Evolutionary conservation across 2,888 invertebrate species (phyloP), one percentile per base, ranked within the genome.

Genomic region (Pachydiplax longipennis): DNA sequence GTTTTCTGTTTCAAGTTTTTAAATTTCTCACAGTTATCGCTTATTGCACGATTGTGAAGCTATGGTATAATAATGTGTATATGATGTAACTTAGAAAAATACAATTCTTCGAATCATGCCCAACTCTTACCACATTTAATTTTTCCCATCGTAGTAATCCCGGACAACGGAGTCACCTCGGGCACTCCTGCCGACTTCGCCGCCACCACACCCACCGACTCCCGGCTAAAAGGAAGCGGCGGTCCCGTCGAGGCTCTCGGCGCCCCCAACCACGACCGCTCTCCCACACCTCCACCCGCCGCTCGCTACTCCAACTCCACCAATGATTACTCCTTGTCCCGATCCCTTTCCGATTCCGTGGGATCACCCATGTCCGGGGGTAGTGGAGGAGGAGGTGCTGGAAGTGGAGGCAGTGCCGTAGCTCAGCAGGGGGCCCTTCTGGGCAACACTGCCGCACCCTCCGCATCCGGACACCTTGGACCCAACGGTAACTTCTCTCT

Each of bases 121-220:
- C 44, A 10, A 44, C 10, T 44, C 44, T 44, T 10, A 44, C 8
- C 44, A 44, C 44, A 44, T 44, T 0, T 44, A 44, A 53, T 5
- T 53, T 53, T 53, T 92, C 92, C 93, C 93, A 93, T 92, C 93
- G 61, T 95, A 97, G 97, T 97, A 94, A 95, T 97, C 90, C 97
- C 97, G 91, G 97, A 97, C 93, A 96, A 97, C 44, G 96, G 97
- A 91, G 96, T 94, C 90, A 93, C 94, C 13, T 93, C 94, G 22
- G 87, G 87, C 22, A 87, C 80, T 37, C 40, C 91, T 3, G 90
- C 90, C 13, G 91, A 91, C 87, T 91, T 91, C 53, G 48, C 73
- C 48, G 65, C 81, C 37, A 35, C 87, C 31, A 25, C 65, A 1
- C 81, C 81, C 31, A 73, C 90, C n/a, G 91, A 91, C 25, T 25